Evolutionary conservation across 2,797 vertebrate genomes (phyloP), one percentile per base, ranked within the genome.

Genomic region (Sarcophilus harrisii): DNA sequence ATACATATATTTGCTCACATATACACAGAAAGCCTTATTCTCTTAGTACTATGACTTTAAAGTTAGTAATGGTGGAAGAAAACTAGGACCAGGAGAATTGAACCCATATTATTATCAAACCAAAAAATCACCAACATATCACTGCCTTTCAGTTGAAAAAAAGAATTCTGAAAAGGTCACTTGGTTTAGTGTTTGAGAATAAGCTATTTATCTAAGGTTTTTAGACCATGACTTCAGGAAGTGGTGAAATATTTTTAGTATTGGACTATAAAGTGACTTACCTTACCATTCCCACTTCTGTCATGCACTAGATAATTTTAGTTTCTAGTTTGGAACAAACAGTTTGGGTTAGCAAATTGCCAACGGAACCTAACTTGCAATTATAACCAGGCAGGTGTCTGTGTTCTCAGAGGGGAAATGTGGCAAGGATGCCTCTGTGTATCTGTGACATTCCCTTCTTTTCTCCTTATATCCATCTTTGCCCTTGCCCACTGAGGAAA

Each of bases 281-380:
- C 94, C 90, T 59, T 66, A 13, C 59, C 94, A 91, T 45, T 96
- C 94, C 93, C 57, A 8, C 90, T 57, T 87, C 95, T 95, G 60
- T 95, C 94, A 52, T 95, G 87, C 66, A 90, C 58, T 90, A 87
- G 81, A 92, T 55, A 96, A 96, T 96, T 97, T 97, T 58, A 96
- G 94, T 57, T 45, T 92, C 58, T 21, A 81, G 57, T 96, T 96
- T 90, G 89, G 92, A 94, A 89, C 94, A 97, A 97, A 95, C 52
- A 92, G 95, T 97, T 96, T 95, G 91, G 92, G 94, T 96, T 96
- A 96, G 91, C 60, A 96, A 24, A 57, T 92, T 93, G 91, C 96
- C 66, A 58, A 92, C 58, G 90, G 94, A 94, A 92, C 21, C 0
- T 11, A 96, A 45, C 62, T 96, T 97, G 0, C 96, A 96, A 93